Conservation (phyloP, 2,113 vertebrate genomes). For the Rhabdornis inornatus region DNA sequence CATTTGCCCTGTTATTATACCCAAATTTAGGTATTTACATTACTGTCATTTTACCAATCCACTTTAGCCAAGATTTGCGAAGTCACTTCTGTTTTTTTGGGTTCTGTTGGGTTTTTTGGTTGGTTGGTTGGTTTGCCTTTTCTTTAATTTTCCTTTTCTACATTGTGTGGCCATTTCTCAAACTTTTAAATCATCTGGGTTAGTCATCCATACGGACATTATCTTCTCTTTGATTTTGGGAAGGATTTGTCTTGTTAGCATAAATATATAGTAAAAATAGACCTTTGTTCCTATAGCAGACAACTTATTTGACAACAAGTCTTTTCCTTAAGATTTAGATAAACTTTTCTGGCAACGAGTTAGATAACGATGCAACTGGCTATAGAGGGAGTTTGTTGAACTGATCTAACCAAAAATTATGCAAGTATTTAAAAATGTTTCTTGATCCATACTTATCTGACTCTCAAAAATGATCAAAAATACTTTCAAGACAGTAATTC, state of each 20-base stretch:
- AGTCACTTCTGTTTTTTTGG: fast-evolving
- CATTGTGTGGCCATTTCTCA: not conserved
- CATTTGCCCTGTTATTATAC: not conserved
- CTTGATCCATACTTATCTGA: not conserved
- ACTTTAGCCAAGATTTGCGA: not conserved
- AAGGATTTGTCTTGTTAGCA: not conserved
- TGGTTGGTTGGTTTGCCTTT: not conserved
- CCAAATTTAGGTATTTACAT: fast-evolving
- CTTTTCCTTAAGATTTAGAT: not conserved
- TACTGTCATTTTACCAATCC: not conserved
- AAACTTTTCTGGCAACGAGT: not conserved
- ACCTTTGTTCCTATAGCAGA: not conserved
- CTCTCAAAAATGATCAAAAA: not conserved
- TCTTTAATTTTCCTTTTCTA: not conserved
- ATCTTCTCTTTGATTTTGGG: not conserved
- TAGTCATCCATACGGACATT: not conserved
- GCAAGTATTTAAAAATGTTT: not conserved
- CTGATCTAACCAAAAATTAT: not conserved
- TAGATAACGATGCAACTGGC: not conserved
- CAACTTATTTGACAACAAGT: not conserved
- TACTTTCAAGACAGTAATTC: not conserved
- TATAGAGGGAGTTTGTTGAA: not conserved
- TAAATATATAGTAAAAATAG: not conserved
- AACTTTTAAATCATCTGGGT: not conserved
- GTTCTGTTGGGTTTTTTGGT: fast-evolving